Conservation (phyloP, 2,113 vertebrate species). For the Scartelaos histophorus region DNA sequence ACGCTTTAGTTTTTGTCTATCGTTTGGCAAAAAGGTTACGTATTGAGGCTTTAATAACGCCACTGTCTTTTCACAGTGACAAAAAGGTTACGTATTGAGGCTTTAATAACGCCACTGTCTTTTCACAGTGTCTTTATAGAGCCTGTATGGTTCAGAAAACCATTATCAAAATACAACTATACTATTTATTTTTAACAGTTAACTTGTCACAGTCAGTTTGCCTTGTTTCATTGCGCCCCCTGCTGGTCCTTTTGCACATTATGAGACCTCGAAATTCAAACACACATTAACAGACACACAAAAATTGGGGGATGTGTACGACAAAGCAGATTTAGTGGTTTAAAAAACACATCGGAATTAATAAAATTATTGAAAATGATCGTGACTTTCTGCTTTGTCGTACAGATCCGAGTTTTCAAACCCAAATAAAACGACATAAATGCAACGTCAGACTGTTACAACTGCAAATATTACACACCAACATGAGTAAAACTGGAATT, state of each 20-base stretch:
- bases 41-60: too few species aligned
- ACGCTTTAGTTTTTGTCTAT: too few species aligned
- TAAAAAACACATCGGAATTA: background rate
- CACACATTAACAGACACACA: background rate
- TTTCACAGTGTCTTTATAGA: too few species aligned
- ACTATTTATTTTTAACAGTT: too few species aligned
- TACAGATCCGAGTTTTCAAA: background rate
- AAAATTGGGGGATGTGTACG: background rate
- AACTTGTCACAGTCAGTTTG: too few species aligned
- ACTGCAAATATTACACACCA: background rate
- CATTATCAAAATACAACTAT: too few species aligned
- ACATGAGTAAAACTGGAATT: background rate
- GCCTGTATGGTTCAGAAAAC: too few species aligned
- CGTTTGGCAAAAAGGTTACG: too few species aligned
- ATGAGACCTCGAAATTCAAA: background rate
- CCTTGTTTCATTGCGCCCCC: background rate
- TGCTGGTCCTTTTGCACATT: background rate
- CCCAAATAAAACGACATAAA: background rate
- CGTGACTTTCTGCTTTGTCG: background rate
- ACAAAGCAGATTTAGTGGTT: conserved; percentile 6
- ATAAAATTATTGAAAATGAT: background rate
- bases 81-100: too few species aligned
- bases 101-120: too few species aligned
- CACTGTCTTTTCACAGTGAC: too few species aligned
- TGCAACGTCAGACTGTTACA: background rate